Conservation (phyloP, 2,113 vertebrate species). For the Gymnarchus niloticus region DNA sequence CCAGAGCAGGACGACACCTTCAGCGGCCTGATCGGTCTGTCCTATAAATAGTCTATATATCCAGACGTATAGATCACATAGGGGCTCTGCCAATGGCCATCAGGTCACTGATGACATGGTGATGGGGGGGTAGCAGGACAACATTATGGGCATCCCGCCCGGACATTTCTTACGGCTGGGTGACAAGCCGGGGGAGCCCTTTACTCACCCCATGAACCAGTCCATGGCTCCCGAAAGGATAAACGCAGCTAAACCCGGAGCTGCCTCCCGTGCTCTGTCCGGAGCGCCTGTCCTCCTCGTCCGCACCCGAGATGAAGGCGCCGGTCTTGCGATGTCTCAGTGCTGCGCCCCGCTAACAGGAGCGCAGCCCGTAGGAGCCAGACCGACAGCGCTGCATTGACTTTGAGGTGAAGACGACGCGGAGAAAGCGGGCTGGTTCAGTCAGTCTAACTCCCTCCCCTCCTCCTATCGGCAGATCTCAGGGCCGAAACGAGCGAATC, state of each 20-base stretch:
- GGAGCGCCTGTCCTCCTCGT: conserved; percentile 37
- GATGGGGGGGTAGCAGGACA: neutral
- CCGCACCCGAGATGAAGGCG: conserved; percentile 34
- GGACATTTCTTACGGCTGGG: neutral
- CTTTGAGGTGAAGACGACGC: conserved; percentile 31
- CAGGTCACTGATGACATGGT: neutral
- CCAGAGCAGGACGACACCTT: neutral
- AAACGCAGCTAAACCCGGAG: conserved; percentile 61
- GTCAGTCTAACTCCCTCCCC: conserved; percentile 21
- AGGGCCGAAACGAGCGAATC: conserved; percentile 27
- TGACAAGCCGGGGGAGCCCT: neutral
- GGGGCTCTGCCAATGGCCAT: neutral
- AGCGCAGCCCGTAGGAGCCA: conserved; percentile 38
- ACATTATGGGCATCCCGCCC: neutral
- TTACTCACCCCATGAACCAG: conserved; percentile 83
- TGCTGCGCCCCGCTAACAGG: conserved; percentile 39
- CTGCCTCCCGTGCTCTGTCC: conserved; percentile 48
- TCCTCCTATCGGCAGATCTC: conserved; percentile 21
- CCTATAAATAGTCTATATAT: neutral
- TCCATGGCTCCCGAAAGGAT: conserved; percentile 67
- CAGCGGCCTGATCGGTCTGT: neutral
- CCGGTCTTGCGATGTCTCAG: conserved; percentile 53
- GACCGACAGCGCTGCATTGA: conserved; percentile 35
- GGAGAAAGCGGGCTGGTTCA: conserved; percentile 23
- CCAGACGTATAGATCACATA: neutral